These are phyloP conservation scores for Siniperca knerii DNA, from an alignment of 2,113 vertebrate genomes.

Conservation along the genomic window DNA sequence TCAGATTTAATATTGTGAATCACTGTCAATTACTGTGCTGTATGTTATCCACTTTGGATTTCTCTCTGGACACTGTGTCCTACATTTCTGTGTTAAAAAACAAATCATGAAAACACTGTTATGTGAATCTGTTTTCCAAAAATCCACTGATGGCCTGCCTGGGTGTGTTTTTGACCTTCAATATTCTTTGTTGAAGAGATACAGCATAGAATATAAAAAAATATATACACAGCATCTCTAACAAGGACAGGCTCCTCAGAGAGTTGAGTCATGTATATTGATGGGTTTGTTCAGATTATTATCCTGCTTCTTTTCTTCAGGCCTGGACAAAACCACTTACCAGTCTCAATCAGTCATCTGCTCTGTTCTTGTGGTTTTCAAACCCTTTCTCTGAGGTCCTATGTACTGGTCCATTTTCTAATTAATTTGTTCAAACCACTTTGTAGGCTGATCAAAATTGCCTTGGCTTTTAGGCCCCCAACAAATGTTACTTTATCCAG, in stretches of 20 bases:
- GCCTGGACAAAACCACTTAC: constrained; percentile 12
- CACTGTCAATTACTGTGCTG: not conserved
- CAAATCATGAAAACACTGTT: constrained; percentile 5
- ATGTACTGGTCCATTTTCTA: constrained; percentile 15
- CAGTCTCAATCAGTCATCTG: not conserved
- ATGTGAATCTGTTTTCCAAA: constrained; percentile 2
- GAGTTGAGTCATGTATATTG: constrained; percentile 54
- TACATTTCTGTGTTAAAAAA: not conserved
- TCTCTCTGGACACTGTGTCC: not conserved
- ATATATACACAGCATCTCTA: constrained; percentile 9
- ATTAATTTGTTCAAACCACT: constrained; percentile 25
- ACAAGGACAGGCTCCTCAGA: constrained; percentile 31
- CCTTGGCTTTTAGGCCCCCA: constrained; percentile 13
- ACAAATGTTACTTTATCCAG: not conserved
- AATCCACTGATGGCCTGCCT: not conserved
- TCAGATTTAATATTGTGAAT: not conserved
- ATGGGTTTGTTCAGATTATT: constrained; percentile 44
- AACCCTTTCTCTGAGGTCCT: constrained; percentile 17
- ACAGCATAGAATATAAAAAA: not conserved
- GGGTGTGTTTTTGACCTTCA: constrained; percentile 31
- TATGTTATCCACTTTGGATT: not conserved
- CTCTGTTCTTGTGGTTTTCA: constrained; percentile 18
- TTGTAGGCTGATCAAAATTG: constrained; percentile 1
- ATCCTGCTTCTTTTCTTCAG: constrained; percentile 43
- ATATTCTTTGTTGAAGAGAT: constrained; percentile 16